phyloP scores from a whole-genome alignment of 2,888 invertebrate species.

The Cerastoderma edule region DNA sequence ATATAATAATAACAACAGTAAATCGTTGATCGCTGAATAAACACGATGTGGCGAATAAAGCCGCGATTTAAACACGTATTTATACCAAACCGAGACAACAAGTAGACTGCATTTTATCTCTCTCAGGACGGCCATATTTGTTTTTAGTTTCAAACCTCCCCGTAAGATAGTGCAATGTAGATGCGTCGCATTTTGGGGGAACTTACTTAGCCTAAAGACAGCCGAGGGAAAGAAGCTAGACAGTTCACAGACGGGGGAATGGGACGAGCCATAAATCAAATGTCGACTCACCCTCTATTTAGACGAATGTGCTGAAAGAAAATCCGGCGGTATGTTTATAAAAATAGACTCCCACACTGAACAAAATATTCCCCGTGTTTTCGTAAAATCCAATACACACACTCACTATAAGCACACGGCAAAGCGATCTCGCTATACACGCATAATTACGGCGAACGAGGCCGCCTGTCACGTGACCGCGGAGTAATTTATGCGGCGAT shows the following conservation, averaged over 20 bases:
- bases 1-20: background rate
- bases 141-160: constrained; percentile 15
- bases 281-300: constrained; percentile 8
- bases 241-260: too few species aligned
- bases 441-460: constrained; percentile 24
- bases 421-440: constrained; percentile 23
- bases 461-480: constrained; percentile 44
- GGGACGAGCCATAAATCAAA: background rate
- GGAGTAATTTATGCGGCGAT: constrained; percentile 50
- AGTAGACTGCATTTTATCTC: constrained; percentile 2
- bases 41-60: too few species aligned
- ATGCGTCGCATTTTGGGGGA: too few species aligned
- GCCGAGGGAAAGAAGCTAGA: too few species aligned
- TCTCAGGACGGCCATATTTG: constrained; percentile 22
- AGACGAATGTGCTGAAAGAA: too few species aligned
- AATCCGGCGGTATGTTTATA: too few species aligned
- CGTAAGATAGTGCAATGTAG: too few species aligned
- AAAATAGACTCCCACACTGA: too few species aligned
- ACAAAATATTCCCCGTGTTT: constrained; percentile 26
- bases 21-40: background rate
- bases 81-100: constrained; percentile 1
- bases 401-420: too few species aligned
- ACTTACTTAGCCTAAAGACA: too few species aligned
- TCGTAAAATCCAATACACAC: constrained; percentile 28
- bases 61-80: background rate